Conservation (phyloP, 1,140 invertebrate genomes). For the Habropoda laboriosa region DNA sequence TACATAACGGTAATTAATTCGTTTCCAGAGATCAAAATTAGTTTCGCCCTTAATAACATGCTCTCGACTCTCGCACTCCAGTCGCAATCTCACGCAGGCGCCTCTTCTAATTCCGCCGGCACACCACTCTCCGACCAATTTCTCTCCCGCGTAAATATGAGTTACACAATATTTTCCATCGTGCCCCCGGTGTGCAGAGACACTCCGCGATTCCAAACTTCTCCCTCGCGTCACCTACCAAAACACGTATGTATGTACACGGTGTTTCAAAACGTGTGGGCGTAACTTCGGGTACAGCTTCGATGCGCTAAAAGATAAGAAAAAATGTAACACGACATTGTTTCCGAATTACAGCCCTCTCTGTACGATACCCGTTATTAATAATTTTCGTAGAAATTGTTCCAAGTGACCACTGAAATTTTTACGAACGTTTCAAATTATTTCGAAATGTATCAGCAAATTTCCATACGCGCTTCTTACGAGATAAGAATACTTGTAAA, state of each 20-base stretch:
- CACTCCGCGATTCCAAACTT: conserved; percentile 24
- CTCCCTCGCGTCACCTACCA: neutral
- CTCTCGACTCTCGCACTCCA: neutral
- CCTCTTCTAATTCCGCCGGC: conserved; percentile 4
- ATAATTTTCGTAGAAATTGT: no score
- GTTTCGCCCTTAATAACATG: conserved; percentile 8
- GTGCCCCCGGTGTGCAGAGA: neutral
- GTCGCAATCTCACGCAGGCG: neutral
- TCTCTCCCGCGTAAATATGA: conserved; percentile 5
- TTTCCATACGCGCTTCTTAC: no score
- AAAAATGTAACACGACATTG: no score
- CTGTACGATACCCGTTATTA: no score
- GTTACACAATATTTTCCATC: conserved; percentile 22
- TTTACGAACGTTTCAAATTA: no score
- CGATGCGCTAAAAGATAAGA: no score
- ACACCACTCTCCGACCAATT: neutral
- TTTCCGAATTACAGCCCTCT: no score
- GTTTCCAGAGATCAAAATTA: conserved; percentile 13
- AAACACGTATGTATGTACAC: neutral
- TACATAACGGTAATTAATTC: conserved; percentile 19
- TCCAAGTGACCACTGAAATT: no score
- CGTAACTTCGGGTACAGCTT: no score
- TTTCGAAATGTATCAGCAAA: no score
- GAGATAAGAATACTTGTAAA: no score
- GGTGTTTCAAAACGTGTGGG: no score